Evolutionary conservation across 2,797 vertebrate genomes (phyloP).

Genomic region (Tokudaia tokunoshimensis): DNA sequence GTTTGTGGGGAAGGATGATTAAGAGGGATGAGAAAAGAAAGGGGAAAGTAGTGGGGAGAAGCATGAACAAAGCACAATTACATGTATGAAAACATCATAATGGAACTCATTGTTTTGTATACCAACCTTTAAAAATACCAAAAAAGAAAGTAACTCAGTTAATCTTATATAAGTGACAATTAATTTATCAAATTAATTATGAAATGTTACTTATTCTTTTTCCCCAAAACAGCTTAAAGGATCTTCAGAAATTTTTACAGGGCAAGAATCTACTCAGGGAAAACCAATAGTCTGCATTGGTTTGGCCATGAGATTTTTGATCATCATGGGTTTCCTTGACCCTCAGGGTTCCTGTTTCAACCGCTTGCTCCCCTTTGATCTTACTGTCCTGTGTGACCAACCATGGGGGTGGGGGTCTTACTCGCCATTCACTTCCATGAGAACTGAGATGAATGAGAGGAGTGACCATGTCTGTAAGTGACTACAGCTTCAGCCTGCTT

Average conservation of each 20-base stretch:
- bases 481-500: not conserved
- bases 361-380: not conserved
- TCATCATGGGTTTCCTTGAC: not conserved
- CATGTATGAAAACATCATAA: not conserved
- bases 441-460: not conserved
- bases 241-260: conserved; percentile 34
- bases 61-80: not conserved
- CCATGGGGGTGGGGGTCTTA: accelerated
- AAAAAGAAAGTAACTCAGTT: not conserved
- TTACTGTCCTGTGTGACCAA: not conserved
- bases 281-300: not conserved
- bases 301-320: not conserved
- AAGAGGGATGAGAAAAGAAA: not conserved
- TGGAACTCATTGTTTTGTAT: not conserved
- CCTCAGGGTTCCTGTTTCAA: not conserved
- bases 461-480: too few relatives aligned
- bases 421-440: not conserved
- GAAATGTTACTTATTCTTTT: conserved; percentile 26
- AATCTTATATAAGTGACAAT: not conserved
- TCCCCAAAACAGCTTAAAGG: not conserved
- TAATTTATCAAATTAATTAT: conserved; percentile 31
- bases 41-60: not conserved
- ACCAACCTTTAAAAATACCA: not conserved
- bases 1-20: not conserved
- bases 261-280: not conserved